Evolutionary conservation across 2,113 vertebrate genomes (phyloP).

Genomic region (Triplophysa rosa): DNA sequence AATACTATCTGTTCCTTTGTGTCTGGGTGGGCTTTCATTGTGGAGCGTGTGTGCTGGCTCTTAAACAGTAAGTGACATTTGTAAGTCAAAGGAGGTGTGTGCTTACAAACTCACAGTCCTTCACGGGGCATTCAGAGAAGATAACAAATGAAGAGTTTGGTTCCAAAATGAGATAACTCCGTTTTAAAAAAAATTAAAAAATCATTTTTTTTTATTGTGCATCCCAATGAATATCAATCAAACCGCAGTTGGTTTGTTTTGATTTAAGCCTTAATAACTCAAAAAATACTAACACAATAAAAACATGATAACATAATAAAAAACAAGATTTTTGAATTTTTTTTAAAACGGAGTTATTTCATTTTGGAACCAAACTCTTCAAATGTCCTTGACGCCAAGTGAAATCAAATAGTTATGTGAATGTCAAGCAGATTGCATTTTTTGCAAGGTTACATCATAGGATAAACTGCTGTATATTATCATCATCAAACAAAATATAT

Average conservation of each 20-base stretch:
- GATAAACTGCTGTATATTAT: not conserved
- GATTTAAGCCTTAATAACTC: too few species aligned
- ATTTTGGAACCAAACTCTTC: too few species aligned
- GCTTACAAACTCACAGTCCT: not conserved
- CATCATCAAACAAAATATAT: not conserved
- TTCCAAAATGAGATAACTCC: too few species aligned
- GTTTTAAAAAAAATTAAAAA: too few species aligned
- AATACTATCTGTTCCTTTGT: conserved; percentile 72
- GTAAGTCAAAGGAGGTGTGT: not conserved
- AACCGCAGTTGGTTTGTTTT: too few species aligned
- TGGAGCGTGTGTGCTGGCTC: not conserved
- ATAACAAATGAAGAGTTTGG: too few species aligned
- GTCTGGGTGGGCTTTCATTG: conserved; percentile 52
- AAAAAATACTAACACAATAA: too few species aligned
- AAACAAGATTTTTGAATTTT: too few species aligned
- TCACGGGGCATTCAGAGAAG: not conserved
- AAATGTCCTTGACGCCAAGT: not conserved
- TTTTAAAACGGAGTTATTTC: too few species aligned
- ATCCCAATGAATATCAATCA: too few species aligned
- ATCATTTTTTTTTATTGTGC: too few species aligned
- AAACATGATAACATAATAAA: too few species aligned
- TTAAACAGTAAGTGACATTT: not conserved
- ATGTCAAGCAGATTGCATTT: not conserved
- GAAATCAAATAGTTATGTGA: not conserved
- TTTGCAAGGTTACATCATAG: not conserved